phyloP scores from a whole-genome alignment of 2,888 invertebrate species.

The Eledone cirrhosa region DNA sequence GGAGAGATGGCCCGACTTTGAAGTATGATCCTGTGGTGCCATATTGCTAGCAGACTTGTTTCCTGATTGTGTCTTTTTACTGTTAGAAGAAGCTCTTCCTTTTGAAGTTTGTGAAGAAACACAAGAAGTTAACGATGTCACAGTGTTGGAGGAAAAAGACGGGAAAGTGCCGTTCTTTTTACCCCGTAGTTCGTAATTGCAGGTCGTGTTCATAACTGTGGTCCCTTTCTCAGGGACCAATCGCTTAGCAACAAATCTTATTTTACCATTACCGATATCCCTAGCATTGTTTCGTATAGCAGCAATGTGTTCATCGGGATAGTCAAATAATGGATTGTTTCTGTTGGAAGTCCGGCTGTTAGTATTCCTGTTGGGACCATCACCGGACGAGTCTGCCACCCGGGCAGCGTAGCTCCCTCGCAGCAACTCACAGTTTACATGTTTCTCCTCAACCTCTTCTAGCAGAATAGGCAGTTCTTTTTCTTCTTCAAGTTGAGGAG shows the following conservation, averaged over 20 bases:
- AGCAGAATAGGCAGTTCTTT: too few species aligned
- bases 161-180: slow-evolving; percentile 12
- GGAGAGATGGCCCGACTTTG: neutral
- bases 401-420: slow-evolving; percentile 7
- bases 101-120: slow-evolving; percentile 9
- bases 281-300: neutral
- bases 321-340: neutral
- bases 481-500: neutral
- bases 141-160: neutral
- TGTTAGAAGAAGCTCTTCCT: neutral
- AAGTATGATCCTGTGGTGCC: neutral
- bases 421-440: neutral
- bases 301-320: neutral
- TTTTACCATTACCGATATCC: slow-evolving; percentile 17
- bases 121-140: slow-evolving; percentile 8
- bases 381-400: neutral
- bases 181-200: neutral
- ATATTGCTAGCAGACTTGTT: neutral
- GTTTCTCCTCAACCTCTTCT: neutral
- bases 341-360: neutral
- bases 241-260: slow-evolving; percentile 15
- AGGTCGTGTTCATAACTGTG: too few species aligned
- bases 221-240: neutral
- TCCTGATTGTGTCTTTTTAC: neutral
- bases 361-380: neutral